Percentiles rank a stretch among this genome's conserved stretches.
These are phyloP conservation scores for Aporrectodea caliginosa DNA, from an alignment of 1,140 invertebrate species.

Conservation along the genomic window DNA sequence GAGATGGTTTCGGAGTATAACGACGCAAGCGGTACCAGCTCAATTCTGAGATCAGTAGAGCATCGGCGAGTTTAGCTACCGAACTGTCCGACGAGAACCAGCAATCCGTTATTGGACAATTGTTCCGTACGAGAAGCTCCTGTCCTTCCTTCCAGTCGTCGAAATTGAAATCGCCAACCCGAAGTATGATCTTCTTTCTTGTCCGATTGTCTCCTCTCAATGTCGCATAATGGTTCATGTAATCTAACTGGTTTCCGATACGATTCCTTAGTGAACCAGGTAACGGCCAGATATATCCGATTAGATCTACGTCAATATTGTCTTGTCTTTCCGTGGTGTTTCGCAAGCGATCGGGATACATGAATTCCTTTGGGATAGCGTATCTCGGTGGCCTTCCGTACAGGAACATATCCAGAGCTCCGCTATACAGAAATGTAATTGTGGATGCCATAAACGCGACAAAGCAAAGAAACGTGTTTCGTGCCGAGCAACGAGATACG, in stretches of 20 bases:
- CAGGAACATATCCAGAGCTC: too few species aligned
- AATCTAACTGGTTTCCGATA: not conserved
- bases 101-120: not conserved
- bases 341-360: too few species aligned
- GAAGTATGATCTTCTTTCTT: not conserved
- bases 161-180: not conserved
- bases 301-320: not conserved
- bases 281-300: not conserved
- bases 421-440: too few species aligned
- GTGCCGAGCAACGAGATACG: too few species aligned
- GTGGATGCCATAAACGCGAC: too few species aligned
- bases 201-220: not conserved
- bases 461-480: too few species aligned
- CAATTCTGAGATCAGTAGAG: not conserved
- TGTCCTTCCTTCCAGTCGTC: not conserved
- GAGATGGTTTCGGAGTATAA: not conserved
- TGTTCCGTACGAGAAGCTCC: not conserved
- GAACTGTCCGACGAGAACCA: not conserved
- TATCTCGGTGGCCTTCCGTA: too few species aligned
- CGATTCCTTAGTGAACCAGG: not conserved
- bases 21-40: not conserved
- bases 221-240: not conserved
- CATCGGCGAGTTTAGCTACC: not conserved
- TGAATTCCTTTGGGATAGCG: too few species aligned
- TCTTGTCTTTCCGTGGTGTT: not conserved